Base-by-base conservation (phyloP, 2,888 invertebrate genomes). In the Ectemnius continuus region DNA sequence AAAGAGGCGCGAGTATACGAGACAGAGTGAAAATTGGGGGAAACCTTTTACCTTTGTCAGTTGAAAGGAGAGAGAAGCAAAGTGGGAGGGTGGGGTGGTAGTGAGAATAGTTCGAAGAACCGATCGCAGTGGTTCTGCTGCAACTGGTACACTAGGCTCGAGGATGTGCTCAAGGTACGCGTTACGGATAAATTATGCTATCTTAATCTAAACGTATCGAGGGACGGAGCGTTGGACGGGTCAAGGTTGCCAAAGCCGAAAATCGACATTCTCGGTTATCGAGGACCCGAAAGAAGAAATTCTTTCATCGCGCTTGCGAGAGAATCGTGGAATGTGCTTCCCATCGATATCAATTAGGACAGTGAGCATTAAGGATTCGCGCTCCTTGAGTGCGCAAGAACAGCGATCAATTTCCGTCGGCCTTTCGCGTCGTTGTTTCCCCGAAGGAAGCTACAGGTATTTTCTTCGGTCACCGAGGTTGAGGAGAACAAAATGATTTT, bases 221-320 rank as follows among this genome's bases (percentile, higher is more conserved):
- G 82, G 79, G 80, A 83, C 79, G 73, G 75, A 80, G 80, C 85
- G 81, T 85, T 81, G 75, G 76, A 84, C 73, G 70, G 77, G 73
- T 60, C 64, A 71, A 78, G 73, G 60, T 75, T 57, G 58, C 60
- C 61, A 59, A 71, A 67, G 78, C 75, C 70, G 67, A 61, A 71
- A 65, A 71, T 68, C 26, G 5, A 60, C 48, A n/a, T 4, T 5
- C 13, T 67, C 20, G 26, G 26, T 46, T 13, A 57, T 5, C 16
- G 20, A 4, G 45, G 13, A 16, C 36, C 47, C 58, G 14, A 46
- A 59, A 20, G 14, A 46, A 59, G n/a, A 28, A 11, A 59, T 3
- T 48, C 13, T 20, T 57, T 46, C 18, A 67, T 61, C 67, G 45
- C 18, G 52, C 16, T 52, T 0, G 26, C 16, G 48, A 48, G 11